phyloP scores from a whole-genome alignment of 2,888 invertebrate species.

The Microdon myrmicae region DNA sequence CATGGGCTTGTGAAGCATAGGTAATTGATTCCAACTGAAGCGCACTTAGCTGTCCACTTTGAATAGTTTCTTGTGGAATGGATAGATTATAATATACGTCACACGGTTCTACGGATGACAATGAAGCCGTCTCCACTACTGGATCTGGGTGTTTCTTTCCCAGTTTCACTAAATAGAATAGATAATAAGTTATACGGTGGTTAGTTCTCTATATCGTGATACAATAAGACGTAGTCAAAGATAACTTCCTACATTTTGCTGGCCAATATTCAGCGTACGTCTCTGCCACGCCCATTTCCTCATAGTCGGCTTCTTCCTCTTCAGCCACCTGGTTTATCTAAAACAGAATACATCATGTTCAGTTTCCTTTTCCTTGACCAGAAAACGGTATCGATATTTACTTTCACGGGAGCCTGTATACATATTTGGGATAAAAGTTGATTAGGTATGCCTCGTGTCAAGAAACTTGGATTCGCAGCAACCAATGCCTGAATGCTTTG shows the following conservation, averaged over 20 bases:
- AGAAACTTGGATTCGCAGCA: conserved; percentile 64
- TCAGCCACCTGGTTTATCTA: conserved; percentile 62
- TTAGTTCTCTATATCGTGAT: neutral
- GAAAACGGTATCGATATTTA: conserved; percentile 36
- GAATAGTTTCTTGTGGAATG: conserved; percentile 85
- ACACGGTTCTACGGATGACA: conserved; percentile 94
- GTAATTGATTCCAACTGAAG: conserved; percentile 97
- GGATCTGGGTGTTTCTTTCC: conserved; percentile 98
- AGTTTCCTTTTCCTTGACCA: neutral
- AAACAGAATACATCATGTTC: neutral
- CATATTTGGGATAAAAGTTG: conserved; percentile 73
- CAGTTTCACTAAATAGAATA: conserved; percentile 76
- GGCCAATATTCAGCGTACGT: conserved; percentile 99
- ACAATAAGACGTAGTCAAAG: too few species aligned
- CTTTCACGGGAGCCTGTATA: conserved; percentile 69
- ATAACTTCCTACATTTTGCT: conserved; percentile 78
- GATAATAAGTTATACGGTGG: conserved; percentile 9
- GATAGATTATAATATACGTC: conserved; percentile 90
- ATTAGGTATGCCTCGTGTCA: conserved; percentile 68
- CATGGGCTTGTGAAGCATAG: conserved; percentile 97
- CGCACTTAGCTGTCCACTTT: conserved; percentile 89
- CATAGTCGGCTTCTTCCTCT: conserved; percentile 90
- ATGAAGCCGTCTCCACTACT: conserved; percentile 97
- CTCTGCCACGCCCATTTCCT: conserved; percentile 97
- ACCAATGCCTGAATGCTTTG: conserved; percentile 65